Base-by-base conservation (phyloP, 2,113 vertebrate genomes). In the Lipotes vexillifer region DNA sequence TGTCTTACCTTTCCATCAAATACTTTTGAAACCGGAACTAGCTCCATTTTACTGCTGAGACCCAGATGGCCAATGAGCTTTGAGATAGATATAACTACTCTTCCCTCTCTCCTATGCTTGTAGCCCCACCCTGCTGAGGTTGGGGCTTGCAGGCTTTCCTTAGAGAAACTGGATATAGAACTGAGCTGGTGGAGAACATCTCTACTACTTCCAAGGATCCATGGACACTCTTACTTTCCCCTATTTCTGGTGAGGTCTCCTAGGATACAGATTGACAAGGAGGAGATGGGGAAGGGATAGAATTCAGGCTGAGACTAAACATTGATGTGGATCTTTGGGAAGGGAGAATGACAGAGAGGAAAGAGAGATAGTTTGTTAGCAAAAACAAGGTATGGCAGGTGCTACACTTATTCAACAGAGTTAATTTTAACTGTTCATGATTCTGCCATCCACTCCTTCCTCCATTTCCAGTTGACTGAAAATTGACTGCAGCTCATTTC, bases 201-300 rank as follows among this genome's bases (percentile, higher is more conserved):
- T 92, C 33, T 84, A 1, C 66, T 94, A 36, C 61, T 91, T 84
- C 33, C 23, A 92, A 82, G 36, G 21, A 87, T 71, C 80, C 77
- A 44, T 90, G 41, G 57, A 83, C 25, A 38, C 36, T 77, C 77
- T 97, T 52, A 38, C n/a, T 52, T 95, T 95, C 61, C 72, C 85
- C 3, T 93, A 5, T 95, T 97, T 97, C 66, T 88, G 38, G 27
- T 94, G 77, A 88, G 65, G 52, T 97, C 77, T 97, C 66, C 36
- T 94, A 57, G 85, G 33, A 83, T n/a, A 55, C 52, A 66, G 85
- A 66, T 81, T 95, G 61, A 72, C 27, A 69, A 41, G 36, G 74
- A 84, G 38, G 41, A 90, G 41, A 49, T 80, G 44, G 33, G 11
- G n/a, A 88, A 92, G 41, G 44, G 21, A 52, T 63, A 49, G 61